phyloP scores from a whole-genome alignment of 2,113 vertebrate genomes.

The Brachypteracias leptosomus region DNA sequence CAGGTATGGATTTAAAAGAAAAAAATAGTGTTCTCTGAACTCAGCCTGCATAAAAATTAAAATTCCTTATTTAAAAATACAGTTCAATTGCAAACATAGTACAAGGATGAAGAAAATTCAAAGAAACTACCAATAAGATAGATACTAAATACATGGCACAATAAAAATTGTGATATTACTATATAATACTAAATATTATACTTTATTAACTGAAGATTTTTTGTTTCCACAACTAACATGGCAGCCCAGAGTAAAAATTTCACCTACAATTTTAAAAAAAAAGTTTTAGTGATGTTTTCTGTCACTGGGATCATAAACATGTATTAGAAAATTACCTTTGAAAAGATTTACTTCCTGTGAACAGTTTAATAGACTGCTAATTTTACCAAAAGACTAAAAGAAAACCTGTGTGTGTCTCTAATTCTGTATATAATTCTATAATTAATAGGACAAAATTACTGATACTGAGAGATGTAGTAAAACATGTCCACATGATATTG shows the following conservation, averaged over 20 bases:
- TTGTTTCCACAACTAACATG: not conserved
- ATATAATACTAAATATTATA: not conserved
- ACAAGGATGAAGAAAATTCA: not conserved
- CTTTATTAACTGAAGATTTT: not conserved
- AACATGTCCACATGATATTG: not conserved
- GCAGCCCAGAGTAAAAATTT: slow-evolving; percentile 4
- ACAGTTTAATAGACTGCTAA: not conserved
- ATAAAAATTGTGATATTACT: not conserved
- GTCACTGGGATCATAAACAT: not conserved
- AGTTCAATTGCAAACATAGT: not conserved
- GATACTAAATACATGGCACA: not conserved
- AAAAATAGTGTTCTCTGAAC: not conserved
- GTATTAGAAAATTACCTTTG: slow-evolving; percentile 19
- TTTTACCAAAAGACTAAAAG: not conserved
- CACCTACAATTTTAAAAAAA: not conserved
- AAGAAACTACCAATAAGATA: not conserved
- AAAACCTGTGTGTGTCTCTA: not conserved
- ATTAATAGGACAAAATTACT: slow-evolving; percentile 17
- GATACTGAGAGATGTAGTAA: not conserved
- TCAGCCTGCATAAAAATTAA: not conserved
- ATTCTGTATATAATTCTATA: slow-evolving; percentile 24
- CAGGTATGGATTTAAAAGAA: not conserved
- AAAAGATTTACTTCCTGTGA: slow-evolving; percentile 18
- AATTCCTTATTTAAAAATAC: not conserved
- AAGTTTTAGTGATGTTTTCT: not conserved